These are phyloP conservation scores for Blastomussa wellsi DNA, from an alignment of 92 coral and sea anemone species.

Conservation along the genomic window DNA sequence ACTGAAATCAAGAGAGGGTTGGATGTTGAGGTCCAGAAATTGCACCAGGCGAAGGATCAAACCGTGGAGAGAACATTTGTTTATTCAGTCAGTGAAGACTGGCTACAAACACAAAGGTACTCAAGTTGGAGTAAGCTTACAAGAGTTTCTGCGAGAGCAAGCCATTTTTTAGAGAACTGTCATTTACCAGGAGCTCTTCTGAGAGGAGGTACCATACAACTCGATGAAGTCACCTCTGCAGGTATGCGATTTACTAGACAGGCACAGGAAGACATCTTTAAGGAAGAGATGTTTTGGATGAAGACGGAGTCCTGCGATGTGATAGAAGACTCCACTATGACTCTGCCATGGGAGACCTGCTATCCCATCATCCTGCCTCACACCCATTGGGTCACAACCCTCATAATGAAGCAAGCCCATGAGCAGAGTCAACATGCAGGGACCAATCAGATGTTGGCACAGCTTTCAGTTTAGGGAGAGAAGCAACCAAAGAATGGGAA, in stretches of 20 bases:
- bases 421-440: constrained; percentile 48
- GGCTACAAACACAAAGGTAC: constrained; percentile 28
- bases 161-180: constrained; percentile 39
- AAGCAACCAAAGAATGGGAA: too few relatives aligned
- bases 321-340: constrained; percentile 55
- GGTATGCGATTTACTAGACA: constrained; percentile 10
- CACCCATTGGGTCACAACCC: constrained; percentile 39
- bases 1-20: constrained; percentile 18
- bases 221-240: constrained; percentile 37
- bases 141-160: constrained; percentile 21
- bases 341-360: too few relatives aligned
- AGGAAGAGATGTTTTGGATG: constrained; percentile 37
- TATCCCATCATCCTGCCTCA: constrained; percentile 59
- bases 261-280: constrained; percentile 32
- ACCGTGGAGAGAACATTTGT: constrained; percentile 13
- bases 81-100: constrained; percentile 8
- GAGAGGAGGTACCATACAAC: constrained; percentile 27
- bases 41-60: constrained; percentile 15
- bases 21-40: constrained; percentile 28
- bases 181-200: constrained; percentile 29
- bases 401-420: constrained; percentile 57
- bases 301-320: constrained; percentile 48
- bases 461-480: too few relatives aligned
- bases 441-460: too few relatives aligned
- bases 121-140: constrained; percentile 46